Percentiles rank a stretch among this genome's conserved stretches.
Conservation (phyloP, 1,140 invertebrate genomes). For the Agraylea sexmaculata region DNA sequence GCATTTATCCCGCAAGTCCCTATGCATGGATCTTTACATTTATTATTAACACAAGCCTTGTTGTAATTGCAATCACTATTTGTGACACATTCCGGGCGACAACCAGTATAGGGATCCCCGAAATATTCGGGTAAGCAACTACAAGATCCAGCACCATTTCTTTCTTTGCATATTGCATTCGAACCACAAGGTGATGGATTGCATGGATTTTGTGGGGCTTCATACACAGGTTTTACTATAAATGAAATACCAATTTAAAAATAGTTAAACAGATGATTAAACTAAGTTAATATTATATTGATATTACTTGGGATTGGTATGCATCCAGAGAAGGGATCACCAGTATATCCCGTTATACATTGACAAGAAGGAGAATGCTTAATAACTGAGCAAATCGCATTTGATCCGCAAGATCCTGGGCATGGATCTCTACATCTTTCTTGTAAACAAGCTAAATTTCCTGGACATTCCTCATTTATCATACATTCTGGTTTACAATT, state of each 20-base stretch:
- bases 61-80: constrained; percentile 48
- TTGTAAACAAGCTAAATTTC: constrained; percentile 67
- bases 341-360: constrained; percentile 66
- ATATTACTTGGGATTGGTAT: constrained; percentile 33
- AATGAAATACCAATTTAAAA: too few relatives aligned
- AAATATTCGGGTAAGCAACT: constrained; percentile 49
- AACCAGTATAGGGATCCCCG: constrained; percentile 51
- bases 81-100: constrained; percentile 53
- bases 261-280: too few relatives aligned
- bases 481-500: constrained; percentile 74
- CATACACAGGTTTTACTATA: constrained; percentile 31
- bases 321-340: constrained; percentile 76
- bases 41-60: constrained; percentile 49
- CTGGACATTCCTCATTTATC: constrained; percentile 69
- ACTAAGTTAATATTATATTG: too few relatives aligned
- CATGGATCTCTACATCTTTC: constrained; percentile 74
- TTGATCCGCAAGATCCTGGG: constrained; percentile 72
- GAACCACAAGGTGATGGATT: constrained; percentile 56
- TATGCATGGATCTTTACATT: constrained; percentile 52
- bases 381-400: constrained; percentile 66
- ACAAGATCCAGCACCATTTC: constrained; percentile 47
- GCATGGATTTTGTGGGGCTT: constrained; percentile 42
- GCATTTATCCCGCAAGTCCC: constrained; percentile 54
- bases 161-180: constrained; percentile 50
- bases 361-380: constrained; percentile 72